A percentile compares a stretch with the other conserved stretches of the same genome.
These are phyloP conservation scores for Platysternon megacephalum DNA, from an alignment of 2,113 vertebrate species.

Conservation along the genomic window DNA sequence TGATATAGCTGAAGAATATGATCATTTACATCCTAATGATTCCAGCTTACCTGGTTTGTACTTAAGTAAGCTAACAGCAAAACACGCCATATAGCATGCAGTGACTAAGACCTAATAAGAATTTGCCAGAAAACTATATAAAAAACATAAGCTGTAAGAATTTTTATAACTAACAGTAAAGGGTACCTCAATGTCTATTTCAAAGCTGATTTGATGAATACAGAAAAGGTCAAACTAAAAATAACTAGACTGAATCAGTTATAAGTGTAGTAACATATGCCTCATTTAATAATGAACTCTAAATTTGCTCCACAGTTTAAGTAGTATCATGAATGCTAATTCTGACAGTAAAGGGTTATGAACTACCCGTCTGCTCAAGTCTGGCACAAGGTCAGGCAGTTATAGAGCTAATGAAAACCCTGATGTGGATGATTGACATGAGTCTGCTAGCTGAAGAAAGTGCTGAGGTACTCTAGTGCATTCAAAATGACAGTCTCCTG, in stretches of 20 bases:
- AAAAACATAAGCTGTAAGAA: slow-evolving; percentile 60
- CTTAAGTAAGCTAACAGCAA: slow-evolving; percentile 58
- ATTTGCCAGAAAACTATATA: slow-evolving; percentile 56
- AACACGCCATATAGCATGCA: slow-evolving; percentile 40
- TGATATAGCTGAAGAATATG: not conserved
- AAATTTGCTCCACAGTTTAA: slow-evolving; percentile 78
- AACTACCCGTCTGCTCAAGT: slow-evolving; percentile 73
- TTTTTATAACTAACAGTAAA: slow-evolving; percentile 77
- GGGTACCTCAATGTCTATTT: slow-evolving; percentile 82
- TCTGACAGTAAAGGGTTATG: slow-evolving; percentile 79
- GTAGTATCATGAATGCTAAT: slow-evolving; percentile 81
- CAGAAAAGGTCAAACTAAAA: slow-evolving; percentile 86
- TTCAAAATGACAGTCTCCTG: slow-evolving; percentile 68
- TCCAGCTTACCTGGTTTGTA: slow-evolving; percentile 42
- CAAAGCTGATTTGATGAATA: slow-evolving; percentile 82
- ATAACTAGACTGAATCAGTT: slow-evolving; percentile 80
- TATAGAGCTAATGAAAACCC: slow-evolving; percentile 73
- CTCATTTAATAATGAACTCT: slow-evolving; percentile 83
- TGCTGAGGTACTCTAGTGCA: slow-evolving; percentile 49
- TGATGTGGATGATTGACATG: slow-evolving; percentile 71
- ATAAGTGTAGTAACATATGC: slow-evolving; percentile 83
- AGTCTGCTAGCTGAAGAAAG: slow-evolving; percentile 40
- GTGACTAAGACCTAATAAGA: slow-evolving; percentile 36
- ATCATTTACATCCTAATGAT: slow-evolving; percentile 40
- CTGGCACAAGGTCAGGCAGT: slow-evolving; percentile 76